Evolutionary conservation across 2,888 invertebrate species (phyloP), one percentile per base, ranked within the genome.

Genomic region (Megalurothrips usitatus): DNA sequence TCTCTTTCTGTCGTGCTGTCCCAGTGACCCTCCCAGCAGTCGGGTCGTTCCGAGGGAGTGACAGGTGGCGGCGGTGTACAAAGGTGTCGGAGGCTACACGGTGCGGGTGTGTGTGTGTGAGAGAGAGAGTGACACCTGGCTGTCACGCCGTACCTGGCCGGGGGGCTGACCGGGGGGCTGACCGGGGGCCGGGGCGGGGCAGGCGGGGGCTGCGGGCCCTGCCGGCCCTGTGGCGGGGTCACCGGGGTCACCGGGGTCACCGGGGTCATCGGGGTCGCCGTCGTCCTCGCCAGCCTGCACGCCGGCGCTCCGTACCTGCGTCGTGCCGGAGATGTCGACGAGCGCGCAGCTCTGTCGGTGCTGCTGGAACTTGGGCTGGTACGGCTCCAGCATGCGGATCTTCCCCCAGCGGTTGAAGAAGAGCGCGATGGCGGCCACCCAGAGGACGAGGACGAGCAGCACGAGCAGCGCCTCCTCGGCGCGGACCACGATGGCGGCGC

Each of bases 381-480:
- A 96, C 0, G 96, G 96, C 86, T 96, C 95, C 87, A 96, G 88
- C 95, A 95, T 96, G 83, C 96, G 92, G 86, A 96, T 96, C 90
- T 96, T 96, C 86, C 96, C 96, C 96, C 96, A 96, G 83, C 96
- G 93, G 89, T 96, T 96, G 90, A 96, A 95, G 89, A 96, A 96
- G 79, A 96, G 90, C 4, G 94, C 94, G 83, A 96, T 96, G 83
- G 96, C 96, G 0, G 94, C 95, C 81, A 94, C 93, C 96, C 96
- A 96, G 19, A 96, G 91, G 79, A 95, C 90, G 34, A 96, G 89
- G 47, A 96, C 96, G 84, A 96, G 91, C 79, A 94, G 92, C 81
- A 96, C 96, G 85, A 96, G 94, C 80, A 95, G 89, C 26, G 94
- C 92, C 86, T 96, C 95, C 87, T 96, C 96, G 80, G 94, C 93